These are phyloP conservation scores for Dendrocincla tyrannina DNA, from an alignment of 2,797 vertebrate species.

Conservation along the genomic window DNA sequence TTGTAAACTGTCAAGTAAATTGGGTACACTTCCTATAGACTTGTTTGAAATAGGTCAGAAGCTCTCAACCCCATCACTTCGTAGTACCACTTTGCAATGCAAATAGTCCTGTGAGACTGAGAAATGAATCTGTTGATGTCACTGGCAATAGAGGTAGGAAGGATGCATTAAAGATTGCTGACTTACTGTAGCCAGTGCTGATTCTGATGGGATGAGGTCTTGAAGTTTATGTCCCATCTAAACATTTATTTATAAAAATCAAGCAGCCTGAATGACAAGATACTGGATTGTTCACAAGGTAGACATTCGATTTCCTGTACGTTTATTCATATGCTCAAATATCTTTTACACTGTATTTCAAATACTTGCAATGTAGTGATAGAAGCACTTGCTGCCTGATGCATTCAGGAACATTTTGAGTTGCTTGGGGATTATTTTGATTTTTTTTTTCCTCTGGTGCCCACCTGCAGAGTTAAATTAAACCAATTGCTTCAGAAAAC, in stretches of 20 bases:
- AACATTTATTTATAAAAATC: background rate
- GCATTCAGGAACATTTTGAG: background rate
- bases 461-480: background rate
- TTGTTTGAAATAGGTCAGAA: background rate
- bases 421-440: background rate
- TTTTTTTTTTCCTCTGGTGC: background rate
- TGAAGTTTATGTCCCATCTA: background rate
- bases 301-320: background rate
- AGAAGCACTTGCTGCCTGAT: background rate
- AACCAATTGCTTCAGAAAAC: background rate
- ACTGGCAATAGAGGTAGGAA: background rate
- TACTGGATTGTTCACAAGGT: background rate
- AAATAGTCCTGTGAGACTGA: background rate
- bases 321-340: background rate
- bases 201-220: background rate
- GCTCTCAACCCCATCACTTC: background rate
- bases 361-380: background rate
- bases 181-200: background rate
- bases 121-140: background rate
- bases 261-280: background rate
- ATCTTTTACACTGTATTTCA: background rate
- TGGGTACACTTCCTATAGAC: background rate
- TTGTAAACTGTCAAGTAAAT: background rate
- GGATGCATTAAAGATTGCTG: background rate
- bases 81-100: background rate